phyloP scores from a whole-genome alignment of 2,113 vertebrate species.

The Mustela lutreola region DNA sequence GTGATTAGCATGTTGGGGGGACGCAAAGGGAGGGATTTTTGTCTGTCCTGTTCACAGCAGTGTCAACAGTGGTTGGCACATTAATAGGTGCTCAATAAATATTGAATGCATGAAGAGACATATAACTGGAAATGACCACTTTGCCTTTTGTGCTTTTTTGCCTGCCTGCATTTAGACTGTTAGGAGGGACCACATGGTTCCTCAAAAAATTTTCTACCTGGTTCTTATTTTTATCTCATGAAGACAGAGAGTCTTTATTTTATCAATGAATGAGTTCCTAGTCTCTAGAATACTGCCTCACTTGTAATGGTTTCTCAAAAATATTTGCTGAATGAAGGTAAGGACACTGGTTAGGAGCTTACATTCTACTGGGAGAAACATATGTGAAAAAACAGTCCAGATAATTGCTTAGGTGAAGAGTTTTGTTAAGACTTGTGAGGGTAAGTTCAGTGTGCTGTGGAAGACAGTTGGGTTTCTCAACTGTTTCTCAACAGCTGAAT shows the following conservation, averaged over 20 bases:
- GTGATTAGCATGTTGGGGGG: neutral
- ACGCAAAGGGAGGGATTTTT: neutral
- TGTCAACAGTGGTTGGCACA: neutral
- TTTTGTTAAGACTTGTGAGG: neutral
- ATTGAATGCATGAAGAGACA: neutral
- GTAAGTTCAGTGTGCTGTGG: neutral
- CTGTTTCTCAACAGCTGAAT: neutral
- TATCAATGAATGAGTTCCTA: neutral
- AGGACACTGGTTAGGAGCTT: neutral
- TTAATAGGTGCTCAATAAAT: neutral
- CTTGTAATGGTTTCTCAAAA: neutral
- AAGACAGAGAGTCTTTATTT: neutral
- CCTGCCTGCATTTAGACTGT: neutral
- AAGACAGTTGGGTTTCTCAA: neutral
- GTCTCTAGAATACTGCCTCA: neutral
- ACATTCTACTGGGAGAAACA: neutral
- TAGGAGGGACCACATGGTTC: neutral
- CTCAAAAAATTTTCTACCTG: neutral
- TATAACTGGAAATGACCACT: neutral
- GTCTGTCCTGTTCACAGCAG: neutral
- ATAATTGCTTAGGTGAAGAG: neutral
- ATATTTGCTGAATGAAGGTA: neutral
- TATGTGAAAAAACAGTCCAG: neutral
- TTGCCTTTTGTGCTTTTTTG: neutral
- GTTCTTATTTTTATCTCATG: neutral